Percentiles rank a stretch among this genome's conserved stretches.
Conservation (phyloP, 2,797 vertebrate species). For the Gymnoscopelus microlampas region DNA sequence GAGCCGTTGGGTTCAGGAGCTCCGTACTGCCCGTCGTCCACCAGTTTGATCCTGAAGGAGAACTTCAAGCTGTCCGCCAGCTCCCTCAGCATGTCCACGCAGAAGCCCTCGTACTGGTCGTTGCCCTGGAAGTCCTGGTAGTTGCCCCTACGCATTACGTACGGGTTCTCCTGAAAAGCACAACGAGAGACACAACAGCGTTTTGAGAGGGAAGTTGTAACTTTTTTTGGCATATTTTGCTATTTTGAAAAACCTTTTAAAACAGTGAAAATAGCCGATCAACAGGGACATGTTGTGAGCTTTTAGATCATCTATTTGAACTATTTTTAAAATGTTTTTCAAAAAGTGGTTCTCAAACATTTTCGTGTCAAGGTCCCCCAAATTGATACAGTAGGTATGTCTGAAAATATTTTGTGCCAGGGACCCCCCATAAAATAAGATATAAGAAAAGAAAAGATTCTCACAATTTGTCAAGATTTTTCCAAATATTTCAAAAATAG, state of each 20-base stretch:
- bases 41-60: slow-evolving; percentile 91
- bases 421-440: too few species aligned
- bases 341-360: background rate
- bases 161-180: slow-evolving; percentile 89
- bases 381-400: too few species aligned
- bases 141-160: slow-evolving; percentile 91
- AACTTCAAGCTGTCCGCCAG: slow-evolving; percentile 91
- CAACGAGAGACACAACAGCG: slow-evolving; percentile 24
- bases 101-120: slow-evolving; percentile 93
- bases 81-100: slow-evolving; percentile 93
- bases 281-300: too few species aligned
- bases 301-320: too few species aligned
- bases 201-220: slow-evolving; percentile 16
- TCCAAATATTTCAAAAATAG: too few species aligned
- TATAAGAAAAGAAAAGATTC: too few species aligned
- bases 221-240: too few species aligned
- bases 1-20: slow-evolving; percentile 93
- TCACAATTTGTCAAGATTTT: too few species aligned
- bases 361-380: too few species aligned
- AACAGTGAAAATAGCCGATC: background rate
- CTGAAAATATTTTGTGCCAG: too few species aligned
- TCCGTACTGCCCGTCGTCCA: slow-evolving; percentile 92
- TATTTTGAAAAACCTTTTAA: background rate
- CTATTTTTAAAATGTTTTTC: too few species aligned
- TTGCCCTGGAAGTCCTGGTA: slow-evolving; percentile 87